Evolutionary conservation across 2,797 vertebrate genomes (phyloP).

Genomic region (Gymnoscopelus microlampas): DNA sequence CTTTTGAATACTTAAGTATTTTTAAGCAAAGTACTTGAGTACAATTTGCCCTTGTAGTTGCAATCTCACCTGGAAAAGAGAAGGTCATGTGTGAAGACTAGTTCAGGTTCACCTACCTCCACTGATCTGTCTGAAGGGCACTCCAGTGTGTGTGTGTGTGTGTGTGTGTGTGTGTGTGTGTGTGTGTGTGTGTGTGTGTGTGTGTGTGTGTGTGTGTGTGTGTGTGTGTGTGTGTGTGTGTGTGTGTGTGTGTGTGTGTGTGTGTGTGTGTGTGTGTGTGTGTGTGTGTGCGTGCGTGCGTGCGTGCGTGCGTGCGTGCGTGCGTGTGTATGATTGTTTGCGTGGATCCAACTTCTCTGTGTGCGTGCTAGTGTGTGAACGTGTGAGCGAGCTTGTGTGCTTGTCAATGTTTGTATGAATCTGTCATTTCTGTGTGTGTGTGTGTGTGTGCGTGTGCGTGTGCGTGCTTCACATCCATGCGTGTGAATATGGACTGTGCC

Average conservation of each 20-base stretch:
- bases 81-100: background rate
- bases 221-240: background rate
- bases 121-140: background rate
- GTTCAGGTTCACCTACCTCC: background rate
- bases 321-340: background rate
- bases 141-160: background rate
- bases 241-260: background rate
- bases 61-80: background rate
- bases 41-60: too few species aligned
- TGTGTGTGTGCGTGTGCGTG: background rate
- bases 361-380: too few species aligned
- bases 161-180: background rate
- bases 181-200: background rate
- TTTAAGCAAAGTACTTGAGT: too few species aligned
- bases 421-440: background rate
- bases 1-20: too few species aligned
- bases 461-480: too few species aligned
- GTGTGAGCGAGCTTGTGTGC: too few species aligned
- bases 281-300: background rate
- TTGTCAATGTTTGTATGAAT: too few species aligned
- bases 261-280: background rate
- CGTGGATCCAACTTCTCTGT: background rate
- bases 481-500: constrained; percentile 1
- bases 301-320: background rate
- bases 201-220: background rate